Base-by-base conservation (phyloP, 2,113 vertebrate genomes). In the Mionectes macconnelli region DNA sequence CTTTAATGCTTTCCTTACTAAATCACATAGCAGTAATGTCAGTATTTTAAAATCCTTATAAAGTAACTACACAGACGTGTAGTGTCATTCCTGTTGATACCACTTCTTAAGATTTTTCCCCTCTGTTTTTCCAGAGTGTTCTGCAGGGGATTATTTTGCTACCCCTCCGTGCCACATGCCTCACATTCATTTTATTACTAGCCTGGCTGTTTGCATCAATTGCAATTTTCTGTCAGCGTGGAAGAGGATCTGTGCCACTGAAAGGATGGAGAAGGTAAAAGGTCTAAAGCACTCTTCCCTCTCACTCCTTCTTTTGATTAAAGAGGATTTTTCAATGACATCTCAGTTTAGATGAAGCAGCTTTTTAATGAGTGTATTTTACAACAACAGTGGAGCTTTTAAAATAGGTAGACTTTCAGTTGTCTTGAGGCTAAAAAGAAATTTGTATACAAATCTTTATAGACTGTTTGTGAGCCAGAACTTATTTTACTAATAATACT, bases 181-280 rank as follows among this genome's bases (percentile, higher is more conserved):
- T 99, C 73, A 67, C 67, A 13, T 72, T 99, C 31, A 74, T 99
- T 73, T 81, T 99, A 50, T 89, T 99, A 91, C 89, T 98, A 64
- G 98, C 98, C 5, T 99, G 99, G 99, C 97, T 98, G 2, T 97
- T 99, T 75, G 97, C 99, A 33, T 91, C 97, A 31, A 42, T 99
- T 47, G 98, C 98, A 90, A 99, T 98, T 60, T 97, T 97, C 63
- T 91, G 87, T 90, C 97, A 95, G 82, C 97, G 97, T 25, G 96
- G 98, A 83, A 99, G 98, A 97, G 98, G 97, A 89, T 95, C 96
- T 3, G 97, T 98, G 67, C 99, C 99, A 1, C 96, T 99, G 93
- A 97, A 89, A 37, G 99, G 98, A 86, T 99, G 99, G 99, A 99
- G 98, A 97, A 98, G 99, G 99, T 99, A 98, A 98, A 85, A 90